Percentiles rank a stretch among this genome's conserved stretches.
These are phyloP conservation scores for Virgularia gustaviana DNA, from an alignment of 92 coral and sea anemone species.

Conservation along the genomic window DNA sequence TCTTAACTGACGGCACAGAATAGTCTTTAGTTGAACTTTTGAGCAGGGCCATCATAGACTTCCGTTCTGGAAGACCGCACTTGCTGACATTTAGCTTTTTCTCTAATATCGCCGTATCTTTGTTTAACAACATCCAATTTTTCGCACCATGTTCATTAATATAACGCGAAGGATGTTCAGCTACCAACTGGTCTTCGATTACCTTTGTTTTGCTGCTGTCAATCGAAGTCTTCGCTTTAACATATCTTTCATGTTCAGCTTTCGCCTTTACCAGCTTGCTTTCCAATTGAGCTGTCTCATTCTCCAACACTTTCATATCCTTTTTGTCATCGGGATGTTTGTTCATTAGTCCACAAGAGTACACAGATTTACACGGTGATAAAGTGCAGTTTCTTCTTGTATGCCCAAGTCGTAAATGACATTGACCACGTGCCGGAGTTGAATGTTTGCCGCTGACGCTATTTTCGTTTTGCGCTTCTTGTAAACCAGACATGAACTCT, in stretches of 20 bases:
- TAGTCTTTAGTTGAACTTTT: constrained; percentile 16
- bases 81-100: constrained; percentile 18
- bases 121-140: constrained; percentile 42
- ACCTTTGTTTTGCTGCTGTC: constrained; percentile 8
- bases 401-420: constrained; percentile 23
- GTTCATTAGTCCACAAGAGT: constrained; percentile 20
- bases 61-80: background rate
- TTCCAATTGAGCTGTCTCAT: constrained; percentile 4
- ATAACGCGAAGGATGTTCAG: constrained; percentile 42
- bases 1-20: background rate
- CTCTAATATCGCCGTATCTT: constrained; percentile 43
- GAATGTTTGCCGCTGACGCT: background rate
- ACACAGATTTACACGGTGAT: constrained; percentile 22
- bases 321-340: constrained; percentile 21
- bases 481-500: background rate
- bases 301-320: constrained; percentile 16
- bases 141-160: constrained; percentile 4
- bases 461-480: constrained; percentile 13
- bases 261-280: constrained; percentile 10
- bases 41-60: constrained; percentile 14
- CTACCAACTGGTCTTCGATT: constrained; percentile 40
- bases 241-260: constrained; percentile 20
- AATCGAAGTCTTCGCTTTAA: background rate
- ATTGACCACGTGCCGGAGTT: constrained; percentile 17
- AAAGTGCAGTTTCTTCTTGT: constrained; percentile 24